These are phyloP conservation scores for Danio choprae DNA, from an alignment of 2,797 vertebrate genomes.

Conservation along the genomic window DNA sequence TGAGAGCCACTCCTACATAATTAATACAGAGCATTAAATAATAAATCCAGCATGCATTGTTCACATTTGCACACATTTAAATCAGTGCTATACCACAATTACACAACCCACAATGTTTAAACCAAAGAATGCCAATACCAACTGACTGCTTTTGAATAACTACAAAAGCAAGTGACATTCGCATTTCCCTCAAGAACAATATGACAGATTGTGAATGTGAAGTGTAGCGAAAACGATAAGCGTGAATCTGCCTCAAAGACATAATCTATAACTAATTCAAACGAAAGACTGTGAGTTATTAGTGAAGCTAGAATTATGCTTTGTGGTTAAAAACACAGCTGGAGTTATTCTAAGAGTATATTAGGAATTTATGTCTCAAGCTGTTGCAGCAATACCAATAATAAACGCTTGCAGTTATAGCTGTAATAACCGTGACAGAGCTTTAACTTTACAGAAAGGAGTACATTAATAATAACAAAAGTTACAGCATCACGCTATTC, in stretches of 20 bases:
- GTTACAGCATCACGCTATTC: neutral
- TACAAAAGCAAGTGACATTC: neutral
- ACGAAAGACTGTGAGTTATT: constrained; percentile 43
- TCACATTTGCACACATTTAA: neutral
- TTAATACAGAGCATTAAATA: too few species aligned
- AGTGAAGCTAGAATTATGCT: constrained; percentile 37
- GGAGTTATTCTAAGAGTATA: constrained; percentile 36
- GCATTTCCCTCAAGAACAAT: constrained; percentile 27
- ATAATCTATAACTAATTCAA: constrained; percentile 35
- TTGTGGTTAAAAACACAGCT: constrained; percentile 47
- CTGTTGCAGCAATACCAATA: constrained; percentile 32
- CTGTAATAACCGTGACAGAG: constrained; percentile 22
- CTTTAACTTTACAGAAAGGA: constrained; percentile 27
- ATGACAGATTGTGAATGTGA: constrained; percentile 30
- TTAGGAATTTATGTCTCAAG: constrained; percentile 42
- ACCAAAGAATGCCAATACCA: neutral
- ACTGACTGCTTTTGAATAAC: constrained; percentile 4
- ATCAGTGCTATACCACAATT: neutral
- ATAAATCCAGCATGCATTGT: neutral
- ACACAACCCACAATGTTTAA: neutral
- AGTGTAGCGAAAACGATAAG: constrained; percentile 23
- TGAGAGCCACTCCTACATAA: neutral
- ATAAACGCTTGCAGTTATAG: constrained; percentile 16
- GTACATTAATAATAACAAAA: constrained; percentile 33
- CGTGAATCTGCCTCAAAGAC: constrained; percentile 31